phyloP scores from a whole-genome alignment of 2,113 vertebrate genomes.

The Gymnorhina tibicen region DNA sequence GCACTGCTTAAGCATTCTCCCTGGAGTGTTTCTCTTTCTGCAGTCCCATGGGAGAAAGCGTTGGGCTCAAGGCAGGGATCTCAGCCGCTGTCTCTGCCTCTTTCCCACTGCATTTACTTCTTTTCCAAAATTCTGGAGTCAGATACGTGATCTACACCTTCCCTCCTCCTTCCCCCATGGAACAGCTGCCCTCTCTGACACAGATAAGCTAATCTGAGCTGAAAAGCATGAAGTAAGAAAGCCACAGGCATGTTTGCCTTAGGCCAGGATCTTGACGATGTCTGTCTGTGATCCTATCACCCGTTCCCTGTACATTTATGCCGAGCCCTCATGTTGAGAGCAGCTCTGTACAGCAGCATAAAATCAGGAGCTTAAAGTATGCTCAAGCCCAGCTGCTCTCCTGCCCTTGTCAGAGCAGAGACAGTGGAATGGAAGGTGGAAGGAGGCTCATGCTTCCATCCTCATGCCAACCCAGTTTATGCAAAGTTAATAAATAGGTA shows the following conservation, averaged over 20 bases:
- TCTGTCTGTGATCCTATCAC: neutral
- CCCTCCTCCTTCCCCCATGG: neutral
- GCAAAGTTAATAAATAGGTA: neutral
- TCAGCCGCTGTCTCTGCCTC: accelerated
- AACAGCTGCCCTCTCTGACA: neutral
- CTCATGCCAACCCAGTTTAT: neutral
- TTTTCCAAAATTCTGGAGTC: neutral
- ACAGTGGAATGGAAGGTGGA: neutral
- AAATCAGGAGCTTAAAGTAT: neutral
- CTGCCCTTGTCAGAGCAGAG: neutral
- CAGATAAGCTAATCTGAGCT: neutral
- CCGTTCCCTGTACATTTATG: neutral
- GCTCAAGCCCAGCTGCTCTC: neutral
- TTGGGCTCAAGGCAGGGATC: neutral
- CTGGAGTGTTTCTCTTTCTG: neutral
- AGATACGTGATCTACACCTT: neutral
- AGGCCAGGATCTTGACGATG: neutral
- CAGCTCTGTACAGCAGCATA: neutral
- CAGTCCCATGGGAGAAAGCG: neutral
- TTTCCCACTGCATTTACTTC: neutral
- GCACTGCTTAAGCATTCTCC: neutral
- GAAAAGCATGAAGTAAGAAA: constrained; percentile 7
- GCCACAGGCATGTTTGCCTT: neutral
- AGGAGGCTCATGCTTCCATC: neutral
- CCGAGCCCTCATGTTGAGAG: neutral